phyloP scores from a whole-genome alignment of 2,113 vertebrate genomes.

The Zeus faber region DNA sequence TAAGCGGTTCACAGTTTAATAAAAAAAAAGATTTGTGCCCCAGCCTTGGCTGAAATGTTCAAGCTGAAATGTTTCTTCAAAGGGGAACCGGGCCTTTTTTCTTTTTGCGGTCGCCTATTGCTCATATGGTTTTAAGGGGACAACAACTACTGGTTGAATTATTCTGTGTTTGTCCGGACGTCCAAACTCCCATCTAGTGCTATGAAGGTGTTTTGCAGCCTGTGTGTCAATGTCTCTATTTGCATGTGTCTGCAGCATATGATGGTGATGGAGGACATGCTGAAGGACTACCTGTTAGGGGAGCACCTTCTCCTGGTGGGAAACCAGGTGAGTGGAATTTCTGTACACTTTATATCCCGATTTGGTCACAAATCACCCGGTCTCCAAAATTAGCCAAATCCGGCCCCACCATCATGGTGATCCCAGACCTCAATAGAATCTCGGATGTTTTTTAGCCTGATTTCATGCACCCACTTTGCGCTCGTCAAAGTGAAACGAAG shows the following conservation, averaged over 20 bases:
- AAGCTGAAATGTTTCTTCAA: background rate
- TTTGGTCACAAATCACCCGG: background rate
- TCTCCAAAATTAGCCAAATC: background rate
- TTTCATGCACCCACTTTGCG: background rate
- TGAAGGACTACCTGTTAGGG: slow-evolving; percentile 94
- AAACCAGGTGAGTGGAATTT: slow-evolving; percentile 86
- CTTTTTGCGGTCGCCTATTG: no score
- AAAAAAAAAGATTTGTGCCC: background rate
- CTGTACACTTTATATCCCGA: background rate
- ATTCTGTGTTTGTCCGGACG: no score
- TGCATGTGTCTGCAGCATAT: slow-evolving; percentile 80
- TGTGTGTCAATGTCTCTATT: no score
- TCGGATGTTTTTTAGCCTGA: background rate
- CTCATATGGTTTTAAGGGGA: no score
- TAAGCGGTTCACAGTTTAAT: background rate
- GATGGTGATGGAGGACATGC: slow-evolving; percentile 96
- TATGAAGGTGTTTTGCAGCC: no score
- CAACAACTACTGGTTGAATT: no score
- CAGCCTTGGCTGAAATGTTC: background rate
- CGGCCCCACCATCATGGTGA: background rate
- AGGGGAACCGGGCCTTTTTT: background rate
- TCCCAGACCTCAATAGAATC: background rate
- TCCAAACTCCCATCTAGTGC: no score
- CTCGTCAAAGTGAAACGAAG: no score
- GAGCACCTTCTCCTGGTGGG: slow-evolving; percentile 95